Evolutionary conservation across 2,113 vertebrate genomes (phyloP), one percentile per base, ranked within the genome.

Genomic region (Neolamprologus variostigma): DNA sequence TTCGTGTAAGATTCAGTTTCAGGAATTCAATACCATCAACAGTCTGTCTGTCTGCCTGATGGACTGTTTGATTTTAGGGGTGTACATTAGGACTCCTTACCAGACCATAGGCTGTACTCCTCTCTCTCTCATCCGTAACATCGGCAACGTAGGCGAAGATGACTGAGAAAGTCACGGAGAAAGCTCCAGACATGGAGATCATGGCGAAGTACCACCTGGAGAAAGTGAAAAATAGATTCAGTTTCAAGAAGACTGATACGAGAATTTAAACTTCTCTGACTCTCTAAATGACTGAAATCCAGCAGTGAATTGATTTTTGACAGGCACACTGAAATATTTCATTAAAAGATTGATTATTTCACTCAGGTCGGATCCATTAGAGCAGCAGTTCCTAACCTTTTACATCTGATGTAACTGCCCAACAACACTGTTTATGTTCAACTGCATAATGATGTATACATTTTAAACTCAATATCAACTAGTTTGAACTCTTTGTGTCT

Each of bases 81-180:
- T 45, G 76, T 17, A 35, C 47, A 33, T 23, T 6, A 50, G 47
- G 5, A 37, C n/a, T 11, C 11, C 95, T 98, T 95, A 99, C 98
- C 97, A 97, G 95, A 91, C 98, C 98, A 13, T 99, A 99, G 6
- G 98, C 98, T 23, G 98, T 97, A 88, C 97, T 98, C 93, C 98
- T 97, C 93, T 99, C 97, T 2, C 96, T 96, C 55, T 98, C 98
- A 55, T 98, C 96, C 3, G 98, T 99, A 85, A 99, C 95, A 81
- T 99, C 98, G 68, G 98, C 98, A 61, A 99, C 98, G 23, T 99
- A 99, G 7, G 98, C 98, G 92, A 99, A 99, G 96, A 99, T 98
- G 88, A 99, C 98, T 10, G 98, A 99, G 94, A 99, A 99, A 0
- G 98, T 99, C 95, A 99, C 98, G 1, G 98, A 98, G 95, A 99